phyloP scores from a whole-genome alignment of 2,888 invertebrate species.

The Neuroscelio doddi region DNA sequence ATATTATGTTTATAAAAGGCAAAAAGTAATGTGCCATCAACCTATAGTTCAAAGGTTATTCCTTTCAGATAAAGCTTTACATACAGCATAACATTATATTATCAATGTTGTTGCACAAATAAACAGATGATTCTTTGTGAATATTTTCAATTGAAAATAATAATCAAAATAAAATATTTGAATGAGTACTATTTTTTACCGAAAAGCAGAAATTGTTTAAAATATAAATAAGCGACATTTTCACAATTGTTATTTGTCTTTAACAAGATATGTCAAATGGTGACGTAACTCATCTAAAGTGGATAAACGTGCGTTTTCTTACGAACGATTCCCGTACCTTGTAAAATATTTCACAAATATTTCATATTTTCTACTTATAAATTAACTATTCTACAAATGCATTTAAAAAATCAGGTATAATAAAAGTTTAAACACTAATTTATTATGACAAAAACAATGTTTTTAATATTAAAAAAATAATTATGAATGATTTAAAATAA shows the following conservation, averaged over 20 bases:
- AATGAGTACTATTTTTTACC: slow-evolving; percentile 3
- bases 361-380: too few species aligned
- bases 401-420: too few species aligned
- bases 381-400: too few species aligned
- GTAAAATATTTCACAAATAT: slow-evolving; percentile 6
- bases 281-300: slow-evolving; percentile 55
- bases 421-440: too few species aligned
- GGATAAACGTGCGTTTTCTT: slow-evolving; percentile 51
- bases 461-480: too few species aligned
- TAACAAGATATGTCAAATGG: slow-evolving; percentile 41
- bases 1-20: slow-evolving; percentile 4
- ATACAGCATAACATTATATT: neutral
- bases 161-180: too few species aligned
- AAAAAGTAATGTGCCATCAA: neutral
- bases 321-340: slow-evolving; percentile 16
- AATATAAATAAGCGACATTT: slow-evolving; percentile 27
- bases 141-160: neutral
- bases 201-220: slow-evolving; percentile 9
- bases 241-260: slow-evolving; percentile 38
- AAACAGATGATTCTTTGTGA: too few species aligned
- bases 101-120: too few species aligned
- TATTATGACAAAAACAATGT: too few species aligned
- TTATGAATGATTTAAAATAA: too few species aligned
- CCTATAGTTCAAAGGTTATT: slow-evolving; percentile 24
- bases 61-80: slow-evolving; percentile 19